Percentiles rank a stretch among this genome's conserved stretches.
Conservation (phyloP, 2,888 invertebrate species). For the Lycocerus yunnanus region DNA sequence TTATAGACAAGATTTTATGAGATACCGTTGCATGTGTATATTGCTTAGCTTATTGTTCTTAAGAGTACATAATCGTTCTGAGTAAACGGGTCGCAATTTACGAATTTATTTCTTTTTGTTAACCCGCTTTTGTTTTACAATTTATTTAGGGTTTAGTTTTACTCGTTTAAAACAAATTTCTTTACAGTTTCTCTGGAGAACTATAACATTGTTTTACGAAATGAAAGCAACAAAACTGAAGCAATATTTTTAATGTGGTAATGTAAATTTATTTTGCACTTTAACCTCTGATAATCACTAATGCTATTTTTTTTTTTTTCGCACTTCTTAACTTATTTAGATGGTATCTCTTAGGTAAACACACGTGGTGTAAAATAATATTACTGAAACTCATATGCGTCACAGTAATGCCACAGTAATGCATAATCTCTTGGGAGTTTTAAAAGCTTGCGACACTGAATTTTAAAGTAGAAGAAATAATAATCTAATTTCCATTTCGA, state of each 20-base stretch:
- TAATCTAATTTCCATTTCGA: slow-evolving; percentile 41
- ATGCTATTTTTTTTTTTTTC: slow-evolving; percentile 5
- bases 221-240: slow-evolving; percentile 24
- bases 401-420: slow-evolving; percentile 36
- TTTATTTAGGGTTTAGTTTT: slow-evolving; percentile 28
- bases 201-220: slow-evolving; percentile 28
- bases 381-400: slow-evolving; percentile 33
- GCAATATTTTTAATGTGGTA: slow-evolving; percentile 22
- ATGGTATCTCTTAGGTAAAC: slow-evolving; percentile 20
- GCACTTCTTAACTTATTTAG: slow-evolving; percentile 22
- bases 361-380: slow-evolving; percentile 32
- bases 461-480: slow-evolving; percentile 40
- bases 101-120: slow-evolving; percentile 25
- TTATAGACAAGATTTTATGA: slow-evolving; percentile 40
- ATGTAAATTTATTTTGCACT: neutral
- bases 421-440: slow-evolving; percentile 37
- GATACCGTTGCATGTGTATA: slow-evolving; percentile 28
- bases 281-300: neutral
- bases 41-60: slow-evolving; percentile 27
- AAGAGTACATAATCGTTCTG: slow-evolving; percentile 24
- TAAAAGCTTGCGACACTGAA: slow-evolving; percentile 39
- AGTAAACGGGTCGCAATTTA: slow-evolving; percentile 20
- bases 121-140: slow-evolving; percentile 21
- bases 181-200: slow-evolving; percentile 26
- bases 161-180: slow-evolving; percentile 27